Base-by-base conservation (phyloP, 1,140 invertebrate genomes). In the Cardiocondyla obscurior region DNA sequence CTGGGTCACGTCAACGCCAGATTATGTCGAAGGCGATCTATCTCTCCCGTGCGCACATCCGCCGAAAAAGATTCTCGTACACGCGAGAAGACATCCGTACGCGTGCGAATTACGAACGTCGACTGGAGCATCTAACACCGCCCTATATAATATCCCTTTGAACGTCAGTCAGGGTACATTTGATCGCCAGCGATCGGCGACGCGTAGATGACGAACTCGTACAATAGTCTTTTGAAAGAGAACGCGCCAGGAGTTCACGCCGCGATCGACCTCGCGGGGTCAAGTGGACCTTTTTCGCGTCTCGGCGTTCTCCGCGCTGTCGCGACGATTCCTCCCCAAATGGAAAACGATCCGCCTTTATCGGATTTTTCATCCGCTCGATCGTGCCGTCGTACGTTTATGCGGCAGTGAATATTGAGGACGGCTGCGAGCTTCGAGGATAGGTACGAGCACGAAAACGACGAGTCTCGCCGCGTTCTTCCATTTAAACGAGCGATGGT, bases 11-110 rank as follows among this genome's bases (percentile, higher is more conserved):
- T 83, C 87, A 87, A 73, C 86, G 86, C 57, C 77, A 86, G 90
- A 90, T 90, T 84, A 87, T 77, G 42, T 79, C 81, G 83, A 89
- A 81, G 84, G 85, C 85, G 85, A 91, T 92, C 86, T 90, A 90
- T 89, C 87, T 88, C 28, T 60, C 25, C 33, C 14, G 36, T 30
- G 16, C 67, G 49, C 19, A 28, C 49, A 33, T 33, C 39, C 72
- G 57, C 3, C 30, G 36, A 33, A 19, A 28, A 72, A 39, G 74
- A 53, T 67, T 33, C n/a, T 67, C 44, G 33, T 33, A 22, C 73
- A n/a, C 74, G 74, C 44, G 44, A 77, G 25, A 60, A 46, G 46
- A 70, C 19, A 30, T 70, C 67, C n/a, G 67, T 30, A 28, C 42
- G 58, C 44, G 58, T 46, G 46, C 74, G 55, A 74, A 74, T 74